Conservation (phyloP, 2,888 invertebrate genomes). For the Leptinotarsa rubiginosa region DNA sequence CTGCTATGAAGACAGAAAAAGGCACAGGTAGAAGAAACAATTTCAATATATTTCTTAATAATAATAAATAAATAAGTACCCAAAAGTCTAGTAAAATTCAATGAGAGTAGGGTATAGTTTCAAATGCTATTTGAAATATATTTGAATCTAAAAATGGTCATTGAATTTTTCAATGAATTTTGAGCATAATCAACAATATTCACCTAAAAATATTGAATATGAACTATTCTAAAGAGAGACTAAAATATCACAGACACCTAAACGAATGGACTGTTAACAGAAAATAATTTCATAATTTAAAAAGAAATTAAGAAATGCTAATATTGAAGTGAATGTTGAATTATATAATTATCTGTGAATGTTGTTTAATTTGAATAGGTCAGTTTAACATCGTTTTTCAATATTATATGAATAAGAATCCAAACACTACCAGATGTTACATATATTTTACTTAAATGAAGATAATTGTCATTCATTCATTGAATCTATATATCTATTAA, state of each 20-base stretch:
- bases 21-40: slow-evolving; percentile 65
- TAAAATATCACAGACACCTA: slow-evolving; percentile 64
- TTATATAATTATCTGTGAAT: background rate
- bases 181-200: slow-evolving; percentile 29
- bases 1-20: slow-evolving; percentile 63
- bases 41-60: slow-evolving; percentile 32
- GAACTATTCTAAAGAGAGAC: slow-evolving; percentile 56
- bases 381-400: background rate
- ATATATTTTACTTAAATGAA: background rate
- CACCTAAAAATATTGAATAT: slow-evolving; percentile 27
- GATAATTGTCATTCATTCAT: slow-evolving; percentile 3
- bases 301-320: slow-evolving; percentile 34
- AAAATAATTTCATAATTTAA: slow-evolving; percentile 19
- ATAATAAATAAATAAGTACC: slow-evolving; percentile 5
- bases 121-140: background rate
- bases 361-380: background rate
- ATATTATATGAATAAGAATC: slow-evolving; percentile 12
- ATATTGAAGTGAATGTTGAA: slow-evolving; percentile 25
- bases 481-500: slow-evolving; percentile 24
- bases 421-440: slow-evolving; percentile 6
- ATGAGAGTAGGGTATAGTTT: slow-evolving; percentile 28
- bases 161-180: slow-evolving; percentile 31
- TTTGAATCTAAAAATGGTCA: background rate
- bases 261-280: slow-evolving; percentile 45
- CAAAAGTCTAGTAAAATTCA: slow-evolving; percentile 40